phyloP scores from a whole-genome alignment of 2,113 vertebrate genomes.

The Callipepla californica region DNA sequence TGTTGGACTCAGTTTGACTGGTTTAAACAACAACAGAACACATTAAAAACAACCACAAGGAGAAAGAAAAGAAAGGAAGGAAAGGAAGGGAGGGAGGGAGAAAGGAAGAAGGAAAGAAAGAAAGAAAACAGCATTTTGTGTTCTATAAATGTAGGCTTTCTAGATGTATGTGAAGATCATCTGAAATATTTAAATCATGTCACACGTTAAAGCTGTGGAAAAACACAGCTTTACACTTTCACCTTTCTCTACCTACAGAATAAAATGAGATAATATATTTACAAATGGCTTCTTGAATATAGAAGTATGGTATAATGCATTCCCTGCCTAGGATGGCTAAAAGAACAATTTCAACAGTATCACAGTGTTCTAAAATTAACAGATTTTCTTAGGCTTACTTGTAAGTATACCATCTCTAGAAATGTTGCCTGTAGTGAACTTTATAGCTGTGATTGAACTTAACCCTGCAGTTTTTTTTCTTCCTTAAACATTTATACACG shows the following conservation, averaged over 20 bases:
- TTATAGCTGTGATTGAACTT: neutral
- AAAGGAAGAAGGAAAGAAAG: too few species aligned
- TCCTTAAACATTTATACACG: neutral
- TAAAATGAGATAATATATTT: neutral
- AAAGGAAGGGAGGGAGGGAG: too few species aligned
- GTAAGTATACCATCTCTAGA: neutral
- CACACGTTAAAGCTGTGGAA: neutral
- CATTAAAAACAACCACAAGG: neutral
- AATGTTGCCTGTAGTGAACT: neutral
- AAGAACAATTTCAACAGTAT: neutral
- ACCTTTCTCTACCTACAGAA: neutral
- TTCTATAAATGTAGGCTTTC: neutral
- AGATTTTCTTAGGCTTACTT: neutral
- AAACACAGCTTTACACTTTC: neutral
- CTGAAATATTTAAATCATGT: conserved; percentile 7
- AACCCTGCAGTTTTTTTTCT: neutral
- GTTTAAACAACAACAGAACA: neutral
- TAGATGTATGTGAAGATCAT: neutral
- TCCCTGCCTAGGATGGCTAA: neutral
- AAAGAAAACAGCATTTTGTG: neutral
- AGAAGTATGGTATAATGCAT: neutral
- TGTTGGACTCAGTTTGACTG: neutral
- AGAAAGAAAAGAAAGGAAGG: too few species aligned
- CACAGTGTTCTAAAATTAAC: neutral
- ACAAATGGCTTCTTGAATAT: neutral